Conservation (phyloP, 2,888 invertebrate genomes). For the Perithous albicinctus region DNA sequence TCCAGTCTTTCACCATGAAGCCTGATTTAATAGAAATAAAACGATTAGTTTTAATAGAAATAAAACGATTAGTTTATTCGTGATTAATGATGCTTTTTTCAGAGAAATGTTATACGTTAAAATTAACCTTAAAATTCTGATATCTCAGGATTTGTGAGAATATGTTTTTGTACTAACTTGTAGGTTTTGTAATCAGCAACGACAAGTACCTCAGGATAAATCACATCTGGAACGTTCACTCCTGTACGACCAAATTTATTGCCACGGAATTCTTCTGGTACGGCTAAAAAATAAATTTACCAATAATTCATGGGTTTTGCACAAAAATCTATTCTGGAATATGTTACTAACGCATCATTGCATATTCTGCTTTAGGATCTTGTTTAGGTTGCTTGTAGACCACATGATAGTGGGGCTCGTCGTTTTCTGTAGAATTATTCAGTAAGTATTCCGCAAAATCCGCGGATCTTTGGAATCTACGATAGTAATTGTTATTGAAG, state of each 20-base stretch:
- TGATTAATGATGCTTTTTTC: too few species aligned
- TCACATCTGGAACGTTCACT: background rate
- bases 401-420: background rate
- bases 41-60: too few species aligned
- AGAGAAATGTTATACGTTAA: too few species aligned
- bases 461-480: background rate
- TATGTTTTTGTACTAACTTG: background rate
- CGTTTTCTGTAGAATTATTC: background rate
- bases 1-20: background rate
- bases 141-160: background rate
- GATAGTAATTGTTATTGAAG: background rate
- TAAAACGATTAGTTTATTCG: too few species aligned
- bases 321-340: background rate
- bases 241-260: background rate
- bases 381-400: background rate
- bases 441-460: background rate
- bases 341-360: background rate
- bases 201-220: conserved; percentile 3
- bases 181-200: conserved; percentile 3
- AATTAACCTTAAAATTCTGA: background rate
- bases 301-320: too few species aligned
- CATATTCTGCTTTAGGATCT: background rate
- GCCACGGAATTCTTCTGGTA: background rate
- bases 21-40: background rate
- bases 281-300: background rate